Conservation (phyloP, 2,797 vertebrate species). For the Oryzias sinensis region DNA sequence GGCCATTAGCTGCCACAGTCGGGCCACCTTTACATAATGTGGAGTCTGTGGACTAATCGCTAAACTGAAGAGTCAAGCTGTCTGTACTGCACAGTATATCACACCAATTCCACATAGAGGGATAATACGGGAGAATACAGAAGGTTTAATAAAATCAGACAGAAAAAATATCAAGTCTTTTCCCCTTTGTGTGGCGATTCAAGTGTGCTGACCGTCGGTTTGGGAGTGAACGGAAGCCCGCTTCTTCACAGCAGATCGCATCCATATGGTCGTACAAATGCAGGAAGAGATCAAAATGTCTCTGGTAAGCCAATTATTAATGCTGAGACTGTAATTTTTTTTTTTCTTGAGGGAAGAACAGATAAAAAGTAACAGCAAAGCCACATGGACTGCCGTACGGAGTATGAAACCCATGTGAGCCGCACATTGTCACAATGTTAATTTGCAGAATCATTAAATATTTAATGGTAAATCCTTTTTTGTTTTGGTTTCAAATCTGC, state of each 20-base stretch:
- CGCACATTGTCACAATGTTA: slow-evolving; percentile 10
- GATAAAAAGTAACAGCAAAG: slow-evolving; percentile 67
- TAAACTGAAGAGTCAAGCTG: slow-evolving; percentile 63
- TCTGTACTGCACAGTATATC: slow-evolving; percentile 22
- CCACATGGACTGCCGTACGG: slow-evolving; percentile 66
- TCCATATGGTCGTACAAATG: slow-evolving; percentile 58
- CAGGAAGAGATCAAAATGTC: slow-evolving; percentile 62
- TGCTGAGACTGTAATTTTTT: slow-evolving; percentile 65
- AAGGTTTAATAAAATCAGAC: slow-evolving; percentile 7
- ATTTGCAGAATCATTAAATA: slow-evolving; percentile 3
- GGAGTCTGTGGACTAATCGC: slow-evolving; percentile 75
- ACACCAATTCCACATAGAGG: slow-evolving; percentile 20
- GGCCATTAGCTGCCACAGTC: slow-evolving; percentile 73
- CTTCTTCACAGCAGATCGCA: slow-evolving; percentile 56
- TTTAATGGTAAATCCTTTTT: neutral
- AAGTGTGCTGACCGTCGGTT: slow-evolving; percentile 31
- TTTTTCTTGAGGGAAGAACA: slow-evolving; percentile 53
- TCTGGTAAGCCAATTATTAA: slow-evolving; percentile 69
- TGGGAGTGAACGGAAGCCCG: slow-evolving; percentile 60
- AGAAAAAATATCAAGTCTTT: slow-evolving; percentile 30
- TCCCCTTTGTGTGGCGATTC: slow-evolving; percentile 19
- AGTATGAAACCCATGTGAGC: slow-evolving; percentile 53
- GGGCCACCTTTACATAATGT: slow-evolving; percentile 82
- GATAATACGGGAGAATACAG: slow-evolving; percentile 18
- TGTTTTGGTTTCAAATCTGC: neutral